phyloP scores from a whole-genome alignment of 2,113 vertebrate species.

The Puntigrus tetrazona region DNA sequence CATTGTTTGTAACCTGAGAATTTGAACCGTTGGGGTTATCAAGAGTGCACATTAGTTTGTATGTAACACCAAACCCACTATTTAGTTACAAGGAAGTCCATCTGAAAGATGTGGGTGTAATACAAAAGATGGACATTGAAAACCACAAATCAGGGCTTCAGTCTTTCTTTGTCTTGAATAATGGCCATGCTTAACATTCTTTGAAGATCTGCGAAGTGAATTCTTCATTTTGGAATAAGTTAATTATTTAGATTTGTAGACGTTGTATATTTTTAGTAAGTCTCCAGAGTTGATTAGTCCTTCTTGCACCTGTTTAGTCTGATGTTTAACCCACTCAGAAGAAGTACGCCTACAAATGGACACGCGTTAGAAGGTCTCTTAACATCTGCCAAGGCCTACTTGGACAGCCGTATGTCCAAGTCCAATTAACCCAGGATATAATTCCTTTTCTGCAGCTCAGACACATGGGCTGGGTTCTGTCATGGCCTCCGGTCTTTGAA shows the following conservation, averaged over 20 bases:
- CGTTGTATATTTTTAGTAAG: background rate
- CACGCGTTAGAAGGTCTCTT: background rate
- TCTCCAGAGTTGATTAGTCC: background rate
- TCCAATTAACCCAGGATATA: background rate
- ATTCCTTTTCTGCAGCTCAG: background rate
- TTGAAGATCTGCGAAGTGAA: background rate
- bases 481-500: background rate
- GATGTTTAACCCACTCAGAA: background rate
- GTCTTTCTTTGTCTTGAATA: background rate
- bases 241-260: background rate
- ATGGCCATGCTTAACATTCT: background rate
- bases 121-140: background rate
- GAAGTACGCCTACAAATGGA: background rate
- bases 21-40: background rate
- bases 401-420: background rate
- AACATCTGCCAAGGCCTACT: background rate
- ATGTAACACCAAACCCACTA: no score
- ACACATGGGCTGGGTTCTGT: background rate
- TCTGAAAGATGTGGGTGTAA: background rate
- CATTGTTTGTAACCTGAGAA: background rate
- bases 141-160: background rate
- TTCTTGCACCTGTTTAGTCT: background rate
- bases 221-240: background rate
- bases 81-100: no score
- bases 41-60: background rate